Base-by-base conservation (phyloP, 2,113 vertebrate species). In the Natator depressus region DNA sequence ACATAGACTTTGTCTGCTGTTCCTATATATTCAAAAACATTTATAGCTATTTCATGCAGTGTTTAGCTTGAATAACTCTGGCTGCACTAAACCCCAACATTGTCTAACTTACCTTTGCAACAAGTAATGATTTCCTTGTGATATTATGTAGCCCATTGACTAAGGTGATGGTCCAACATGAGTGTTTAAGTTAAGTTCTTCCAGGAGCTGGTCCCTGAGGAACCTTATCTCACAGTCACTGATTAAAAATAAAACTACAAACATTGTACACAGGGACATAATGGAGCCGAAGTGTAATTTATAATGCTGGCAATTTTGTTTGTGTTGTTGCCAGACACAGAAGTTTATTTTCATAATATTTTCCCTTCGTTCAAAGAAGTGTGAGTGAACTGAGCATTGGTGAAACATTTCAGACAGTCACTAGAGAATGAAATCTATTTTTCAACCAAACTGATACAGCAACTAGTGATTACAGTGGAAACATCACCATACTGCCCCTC, bases 201-300 rank as follows among this genome's bases (percentile, higher is more conserved):
- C 2, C 0, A 6, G 42, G 35, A 6, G 5, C 47, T 89, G 3
- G 7, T 90, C 20, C 55, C 80, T 91, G 47, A 85, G 93, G 50
- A 95, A 82, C 2, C 5, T 83, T 85, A 81, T 90, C 81, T 93
- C 88, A 90, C 55, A 31, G 27, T 83, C 19, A 59, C 27, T 59
- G 27, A 35, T 85, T 95, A 90, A 91, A 80, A 95, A 54, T 10
- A 89, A 80, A n/a, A 93, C 94, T 90, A 24, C 38, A n/a, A 87
- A 69, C 84, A 51, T 93, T 49, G 14, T 75, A 25, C 27, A 92
- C 17, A 25, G 22, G 85, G 72, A 96, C 95, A 53, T 1, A 0
- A 87, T 3, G 85, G 29, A 84, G 51, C 81, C 11, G 10, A 95
- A 94, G 89, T 86, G 85, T 84, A 88, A 93, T 78, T 78, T 53